These are phyloP conservation scores for Macropus fuliginosus DNA, from an alignment of 2,797 vertebrate species.

Conservation along the genomic window DNA sequence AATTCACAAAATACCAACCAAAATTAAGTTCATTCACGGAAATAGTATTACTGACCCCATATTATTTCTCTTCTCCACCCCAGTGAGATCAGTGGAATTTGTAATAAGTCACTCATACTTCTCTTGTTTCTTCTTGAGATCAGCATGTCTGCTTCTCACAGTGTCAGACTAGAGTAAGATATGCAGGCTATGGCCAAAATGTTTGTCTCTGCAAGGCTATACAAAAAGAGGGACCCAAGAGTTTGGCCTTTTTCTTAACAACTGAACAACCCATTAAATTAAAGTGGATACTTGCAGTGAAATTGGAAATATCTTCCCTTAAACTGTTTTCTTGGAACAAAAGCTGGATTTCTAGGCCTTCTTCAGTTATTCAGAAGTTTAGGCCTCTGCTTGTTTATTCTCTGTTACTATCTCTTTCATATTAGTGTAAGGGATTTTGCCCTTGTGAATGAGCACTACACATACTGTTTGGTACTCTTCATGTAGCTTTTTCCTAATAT, in stretches of 20 bases:
- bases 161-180: neutral
- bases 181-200: neutral
- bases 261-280: neutral
- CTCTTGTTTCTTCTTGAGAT: neutral
- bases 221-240: neutral
- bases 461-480: constrained; percentile 6
- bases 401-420: constrained; percentile 9
- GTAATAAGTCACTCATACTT: neutral
- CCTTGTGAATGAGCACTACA: neutral
- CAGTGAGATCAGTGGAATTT: neutral
- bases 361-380: constrained; percentile 51
- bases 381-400: constrained; percentile 25
- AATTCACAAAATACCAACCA: neutral
- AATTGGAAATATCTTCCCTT: neutral
- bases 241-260: neutral
- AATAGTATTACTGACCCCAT: constrained; percentile 4
- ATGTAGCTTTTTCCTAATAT: constrained; percentile 32
- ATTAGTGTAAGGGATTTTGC: constrained; percentile 26
- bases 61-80: neutral
- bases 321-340: neutral
- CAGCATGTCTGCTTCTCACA: neutral
- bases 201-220: neutral
- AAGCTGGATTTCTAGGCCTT: constrained; percentile 7
- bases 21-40: constrained; percentile 39
- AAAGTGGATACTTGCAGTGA: neutral